Base-by-base conservation (phyloP, 2,797 vertebrate species). In the Sebastes nivosus region DNA sequence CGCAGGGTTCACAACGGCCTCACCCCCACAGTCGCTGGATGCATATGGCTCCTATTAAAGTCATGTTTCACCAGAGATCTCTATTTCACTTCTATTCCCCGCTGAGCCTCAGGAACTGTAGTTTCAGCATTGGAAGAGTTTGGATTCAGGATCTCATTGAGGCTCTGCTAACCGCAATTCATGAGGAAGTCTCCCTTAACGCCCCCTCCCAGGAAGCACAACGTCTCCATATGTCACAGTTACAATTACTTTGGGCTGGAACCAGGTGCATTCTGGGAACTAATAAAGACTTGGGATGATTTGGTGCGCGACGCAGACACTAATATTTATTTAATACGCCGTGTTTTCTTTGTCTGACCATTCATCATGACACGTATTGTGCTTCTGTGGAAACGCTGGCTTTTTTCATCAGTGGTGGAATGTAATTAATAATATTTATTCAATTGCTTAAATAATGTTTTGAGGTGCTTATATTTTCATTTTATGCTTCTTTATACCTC, bases 11-110 rank as follows among this genome's bases (percentile, higher is more conserved):
- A 73, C 57, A 80, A 83, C 75, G 22, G 76, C 87, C 84, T 88
- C 78, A 77, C 64, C 85, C 86, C 73, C 66, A 59, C 68, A 89
- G 82, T 90, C 89, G 85, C 25, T 64, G 81, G 79, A 86, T 91
- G 81, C 94, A 94, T 92, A 90, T 95, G 94, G 93, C 91, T 95
- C 85, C 87, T 87, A 94, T 95, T 95, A 95, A 92, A 92, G 50
- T 69, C 83, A 67, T 86, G 92, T 93, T 93, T 89, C 89, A 90
- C 66, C 90, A 91, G 71, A 91, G 81, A 88, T 92, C 91, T 89
- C 89, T 72, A 58, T 93, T 93, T 93, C 89, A 88, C 87, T 89
- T 55, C 58, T 80, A 81, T 91, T 92, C 88, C 90, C 92, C 25
- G 58, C 82, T 90, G 91, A 89, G 87, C 87, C 79, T 70, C 60